Conservation (phyloP, 2,797 vertebrate species). For the Mormyrops attenuatus region DNA sequence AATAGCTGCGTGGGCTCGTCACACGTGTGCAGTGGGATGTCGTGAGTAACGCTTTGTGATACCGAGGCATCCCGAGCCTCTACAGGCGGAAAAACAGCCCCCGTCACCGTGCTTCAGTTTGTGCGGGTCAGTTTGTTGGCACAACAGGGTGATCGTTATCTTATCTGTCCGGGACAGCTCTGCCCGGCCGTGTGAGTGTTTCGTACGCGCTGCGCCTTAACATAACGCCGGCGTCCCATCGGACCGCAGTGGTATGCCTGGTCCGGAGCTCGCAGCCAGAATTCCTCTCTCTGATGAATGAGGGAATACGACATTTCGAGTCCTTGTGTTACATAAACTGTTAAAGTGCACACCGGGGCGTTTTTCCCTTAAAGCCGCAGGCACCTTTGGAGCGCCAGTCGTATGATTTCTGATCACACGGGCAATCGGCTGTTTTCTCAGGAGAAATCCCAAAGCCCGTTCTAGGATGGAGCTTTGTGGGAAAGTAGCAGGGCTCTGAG, state of each 20-base stretch:
- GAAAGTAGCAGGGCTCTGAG: background rate
- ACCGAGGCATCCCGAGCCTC: background rate
- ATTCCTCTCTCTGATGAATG: background rate
- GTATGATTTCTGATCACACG: background rate
- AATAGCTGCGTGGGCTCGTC: background rate
- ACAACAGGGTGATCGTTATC: background rate
- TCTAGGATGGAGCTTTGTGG: background rate
- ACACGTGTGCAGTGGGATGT: background rate
- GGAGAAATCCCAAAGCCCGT: background rate
- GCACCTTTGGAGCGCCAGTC: background rate
- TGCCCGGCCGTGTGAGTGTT: too few species aligned
- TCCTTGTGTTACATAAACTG: background rate
- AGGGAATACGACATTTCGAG: background rate
- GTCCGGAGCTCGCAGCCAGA: background rate
- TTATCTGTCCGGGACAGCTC: too few species aligned
- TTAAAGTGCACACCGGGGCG: background rate
- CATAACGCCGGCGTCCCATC: background rate
- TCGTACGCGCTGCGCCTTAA: background rate
- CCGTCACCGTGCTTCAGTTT: background rate
- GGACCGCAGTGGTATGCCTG: background rate
- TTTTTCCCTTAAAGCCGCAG: background rate
- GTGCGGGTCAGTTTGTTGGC: background rate
- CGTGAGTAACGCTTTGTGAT: background rate
- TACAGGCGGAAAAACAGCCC: background rate
- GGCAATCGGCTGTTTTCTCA: background rate